These are phyloP conservation scores for Corvus hawaiiensis DNA, from an alignment of 2,113 vertebrate species.

Conservation along the genomic window DNA sequence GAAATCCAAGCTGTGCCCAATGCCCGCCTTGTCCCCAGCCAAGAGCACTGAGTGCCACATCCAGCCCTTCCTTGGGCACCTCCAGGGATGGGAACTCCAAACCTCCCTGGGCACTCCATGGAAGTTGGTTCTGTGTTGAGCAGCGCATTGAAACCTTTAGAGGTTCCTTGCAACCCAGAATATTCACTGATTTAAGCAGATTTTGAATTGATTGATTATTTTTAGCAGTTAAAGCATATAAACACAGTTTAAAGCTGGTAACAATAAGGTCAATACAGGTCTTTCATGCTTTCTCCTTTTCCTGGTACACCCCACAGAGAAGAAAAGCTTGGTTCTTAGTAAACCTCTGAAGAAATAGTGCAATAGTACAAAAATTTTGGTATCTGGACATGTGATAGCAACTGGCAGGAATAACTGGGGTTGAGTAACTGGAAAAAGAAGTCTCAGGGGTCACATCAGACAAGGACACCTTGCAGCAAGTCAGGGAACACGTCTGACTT, in stretches of 20 bases:
- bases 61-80: neutral
- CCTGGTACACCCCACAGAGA: neutral
- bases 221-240: neutral
- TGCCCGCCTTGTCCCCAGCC: neutral
- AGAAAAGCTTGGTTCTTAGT: neutral
- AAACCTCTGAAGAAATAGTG: neutral
- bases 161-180: neutral
- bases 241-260: neutral
- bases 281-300: neutral
- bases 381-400: neutral
- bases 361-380: neutral
- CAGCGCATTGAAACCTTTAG: neutral
- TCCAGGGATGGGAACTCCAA: neutral
- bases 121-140: neutral
- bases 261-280: neutral
- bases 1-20: accelerated
- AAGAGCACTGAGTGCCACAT: neutral
- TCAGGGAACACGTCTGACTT: neutral
- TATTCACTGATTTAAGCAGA: neutral
- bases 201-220: neutral
- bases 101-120: neutral
- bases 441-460: neutral
- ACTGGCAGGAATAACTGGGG: neutral
- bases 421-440: neutral
- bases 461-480: neutral